phyloP scores from a whole-genome alignment of 1,140 invertebrate genomes.

The Oryctes rhinoceros region DNA sequence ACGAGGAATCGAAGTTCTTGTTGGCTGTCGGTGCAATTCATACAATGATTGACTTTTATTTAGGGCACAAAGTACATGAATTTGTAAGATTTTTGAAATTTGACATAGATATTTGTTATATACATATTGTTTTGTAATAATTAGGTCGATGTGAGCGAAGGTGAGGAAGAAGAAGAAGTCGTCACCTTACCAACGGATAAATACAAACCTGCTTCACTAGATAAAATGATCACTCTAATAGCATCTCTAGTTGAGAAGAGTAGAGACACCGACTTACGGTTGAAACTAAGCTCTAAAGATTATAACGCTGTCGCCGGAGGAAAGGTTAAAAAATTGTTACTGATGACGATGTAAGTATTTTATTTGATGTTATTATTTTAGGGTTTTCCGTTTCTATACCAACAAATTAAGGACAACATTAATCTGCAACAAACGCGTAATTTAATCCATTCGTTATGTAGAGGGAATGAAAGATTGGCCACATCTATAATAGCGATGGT shows the following conservation, averaged over 20 bases:
- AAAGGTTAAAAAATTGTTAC: slow-evolving; percentile 67
- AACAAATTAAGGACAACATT: slow-evolving; percentile 92
- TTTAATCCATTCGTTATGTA: slow-evolving; percentile 88
- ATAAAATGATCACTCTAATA: slow-evolving; percentile 94
- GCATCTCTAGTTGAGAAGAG: slow-evolving; percentile 89
- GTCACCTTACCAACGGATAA: slow-evolving; percentile 76
- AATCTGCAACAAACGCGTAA: slow-evolving; percentile 92
- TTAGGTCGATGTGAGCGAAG: slow-evolving; percentile 73
- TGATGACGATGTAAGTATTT: neutral
- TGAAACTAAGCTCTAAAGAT: slow-evolving; percentile 82
- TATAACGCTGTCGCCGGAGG: slow-evolving; percentile 84
- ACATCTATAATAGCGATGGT: slow-evolving; percentile 86
- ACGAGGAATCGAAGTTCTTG: slow-evolving; percentile 89
- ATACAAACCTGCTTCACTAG: slow-evolving; percentile 87
- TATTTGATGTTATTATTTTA: slow-evolving; percentile 57
- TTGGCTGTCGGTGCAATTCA: slow-evolving; percentile 87
- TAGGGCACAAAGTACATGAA: slow-evolving; percentile 79
- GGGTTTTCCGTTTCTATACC: slow-evolving; percentile 92
- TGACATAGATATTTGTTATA: neutral
- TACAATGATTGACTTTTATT: slow-evolving; percentile 90
- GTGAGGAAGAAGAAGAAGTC: slow-evolving; percentile 84
- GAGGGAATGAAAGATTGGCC: slow-evolving; percentile 88
- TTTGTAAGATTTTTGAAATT: slow-evolving; percentile 62
- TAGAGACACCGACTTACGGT: slow-evolving; percentile 75
- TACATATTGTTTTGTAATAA: neutral